Base-by-base conservation (phyloP, 2,797 vertebrate genomes). In the Sebastes vulpes region DNA sequence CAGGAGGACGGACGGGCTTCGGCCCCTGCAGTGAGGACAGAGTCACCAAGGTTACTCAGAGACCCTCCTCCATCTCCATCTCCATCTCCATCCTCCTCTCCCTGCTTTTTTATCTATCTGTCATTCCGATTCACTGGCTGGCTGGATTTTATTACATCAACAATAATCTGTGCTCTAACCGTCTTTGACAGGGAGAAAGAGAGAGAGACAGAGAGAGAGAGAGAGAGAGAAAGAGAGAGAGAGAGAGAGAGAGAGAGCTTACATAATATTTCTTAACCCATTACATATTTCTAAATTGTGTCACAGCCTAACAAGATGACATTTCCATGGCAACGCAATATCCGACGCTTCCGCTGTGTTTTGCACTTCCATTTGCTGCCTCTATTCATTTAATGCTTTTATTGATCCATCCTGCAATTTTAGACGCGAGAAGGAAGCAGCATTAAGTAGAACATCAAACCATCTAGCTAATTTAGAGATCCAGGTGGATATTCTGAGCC, bases 311-410 rank as follows among this genome's bases (percentile, higher is more conserved):
- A 95, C 90, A 94, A 93, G 88, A 94, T 87, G 90, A 75, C n/a
- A 89, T 96, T 94, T 86, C 96, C 93, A 95, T 95, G 94, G 94
- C 91, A 95, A 95, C 92, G 3, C 82, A 80, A 75, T 80, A 82
- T 90, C 89, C 70, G 67, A 91, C 12, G 38, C 74, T 75, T 84
- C 54, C 9, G 69, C 69, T 9, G 50, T 69, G 64, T 89, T 81
- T 82, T 87, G 65, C 72, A 26, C 60, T 61, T 73, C 70, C 46
- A 60, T 79, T 82, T 82, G 2, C 42, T 68, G 73, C 53, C 76
- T 79, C 77, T 76, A 56, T 79, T 90, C 32, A 75, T 89, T 86
- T 77, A 67, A 67, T 48, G 65, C 68, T 68, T 87, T 80, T 85
- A 90, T 75, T 75, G 77, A 77, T 89, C 73, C 71, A 54, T 88